Percentiles rank a stretch among this genome's conserved stretches.
phyloP scores from a whole-genome alignment of 2,113 vertebrate species.

The Hymenochirus boettgeri region DNA sequence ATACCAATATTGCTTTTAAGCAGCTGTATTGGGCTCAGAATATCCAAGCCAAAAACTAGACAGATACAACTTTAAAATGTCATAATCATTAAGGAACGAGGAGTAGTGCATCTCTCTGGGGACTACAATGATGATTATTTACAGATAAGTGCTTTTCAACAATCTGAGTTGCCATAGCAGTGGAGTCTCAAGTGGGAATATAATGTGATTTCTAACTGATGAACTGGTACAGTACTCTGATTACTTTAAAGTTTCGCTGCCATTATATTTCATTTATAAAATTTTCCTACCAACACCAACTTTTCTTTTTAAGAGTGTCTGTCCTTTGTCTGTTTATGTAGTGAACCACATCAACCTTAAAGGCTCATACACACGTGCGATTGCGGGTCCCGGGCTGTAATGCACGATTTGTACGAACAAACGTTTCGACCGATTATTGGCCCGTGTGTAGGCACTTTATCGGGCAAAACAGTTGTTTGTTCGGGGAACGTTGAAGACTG shows the following conservation, averaged over 20 bases:
- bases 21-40: neutral
- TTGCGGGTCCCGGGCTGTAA: no score
- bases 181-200: constrained; percentile 33
- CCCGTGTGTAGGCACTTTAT: no score
- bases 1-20: neutral
- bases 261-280: neutral
- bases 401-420: no score
- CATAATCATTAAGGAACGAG: constrained; percentile 26
- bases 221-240: constrained; percentile 18
- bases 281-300: neutral
- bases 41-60: constrained; percentile 6
- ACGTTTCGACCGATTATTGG: no score
- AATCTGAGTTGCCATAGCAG: constrained; percentile 31
- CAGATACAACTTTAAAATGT: constrained; percentile 25
- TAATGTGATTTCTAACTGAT: constrained; percentile 28
- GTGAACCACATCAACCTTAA: no score
- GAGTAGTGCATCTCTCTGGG: constrained; percentile 15
- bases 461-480: no score
- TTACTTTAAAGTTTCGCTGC: constrained; percentile 18
- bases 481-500: no score
- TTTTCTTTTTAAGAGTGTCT: no score
- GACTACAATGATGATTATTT: constrained; percentile 33
- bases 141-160: constrained; percentile 38
- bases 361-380: no score
- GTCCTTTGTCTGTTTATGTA: no score